Evolutionary conservation across 2,113 vertebrate genomes (phyloP).

Genomic region (Reinhardtius hippoglossoides): DNA sequence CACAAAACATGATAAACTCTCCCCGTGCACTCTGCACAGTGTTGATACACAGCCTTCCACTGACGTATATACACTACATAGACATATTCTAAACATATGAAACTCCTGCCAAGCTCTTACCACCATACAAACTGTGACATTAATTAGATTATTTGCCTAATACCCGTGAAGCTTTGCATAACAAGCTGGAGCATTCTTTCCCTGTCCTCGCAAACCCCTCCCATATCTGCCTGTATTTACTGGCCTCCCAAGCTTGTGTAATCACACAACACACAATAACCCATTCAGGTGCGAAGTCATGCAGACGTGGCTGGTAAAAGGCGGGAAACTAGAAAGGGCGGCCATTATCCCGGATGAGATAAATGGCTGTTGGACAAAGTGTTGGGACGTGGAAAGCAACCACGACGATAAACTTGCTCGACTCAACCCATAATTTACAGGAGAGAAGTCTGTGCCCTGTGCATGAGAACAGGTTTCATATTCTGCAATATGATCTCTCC

Average conservation of each 20-base stretch:
- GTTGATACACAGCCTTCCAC: background rate
- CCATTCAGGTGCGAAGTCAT: conserved; percentile 31
- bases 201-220: conserved; percentile 7
- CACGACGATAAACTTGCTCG: background rate
- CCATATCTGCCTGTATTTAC: conserved; percentile 55
- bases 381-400: background rate
- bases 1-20: conserved; percentile 39
- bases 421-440: conserved; percentile 25
- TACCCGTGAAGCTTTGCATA: conserved; percentile 15
- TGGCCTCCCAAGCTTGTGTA: conserved; percentile 31
- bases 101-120: background rate
- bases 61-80: background rate
- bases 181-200: conserved; percentile 52
- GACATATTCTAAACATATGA: background rate
- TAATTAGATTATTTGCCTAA: background rate
- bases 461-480: conserved; percentile 5
- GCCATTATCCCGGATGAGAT: conserved; percentile 33
- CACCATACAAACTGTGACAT: background rate
- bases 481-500: background rate
- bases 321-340: background rate
- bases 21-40: background rate
- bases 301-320: conserved; percentile 25
- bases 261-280: conserved; percentile 50
- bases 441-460: background rate
- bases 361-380: conserved; percentile 4